Evolutionary conservation across 2,797 vertebrate species (phyloP), one percentile per base, ranked within the genome.

Genomic region (Notolabrus celidotus): DNA sequence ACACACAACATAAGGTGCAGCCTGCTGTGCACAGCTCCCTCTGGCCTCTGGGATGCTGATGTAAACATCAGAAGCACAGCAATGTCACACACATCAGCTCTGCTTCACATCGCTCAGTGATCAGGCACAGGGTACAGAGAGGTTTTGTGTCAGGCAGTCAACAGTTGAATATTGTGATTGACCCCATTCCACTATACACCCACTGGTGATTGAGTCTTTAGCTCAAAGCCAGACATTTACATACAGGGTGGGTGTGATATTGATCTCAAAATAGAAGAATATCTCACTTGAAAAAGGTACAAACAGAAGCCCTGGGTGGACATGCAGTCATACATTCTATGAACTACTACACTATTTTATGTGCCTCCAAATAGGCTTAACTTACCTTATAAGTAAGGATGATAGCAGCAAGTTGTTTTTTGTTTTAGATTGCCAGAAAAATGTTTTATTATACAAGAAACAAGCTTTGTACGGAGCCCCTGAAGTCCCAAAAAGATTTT

Each of bases 151-250:
- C 58, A 38, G 50, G 29, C 39, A 51, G 57, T 71, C 68, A 64
- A 39, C 49, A 63, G 80, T 82, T 53, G 85, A 74, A 80, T 72
- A 71, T 71, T 71, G 67, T 57, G 70, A 57, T 71, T 86, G 78
- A 87, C 43, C 36, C 49, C 4, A 3, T 66, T 82, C 73, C 69
- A 79, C 62, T 34, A 25, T 38, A 73, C 25, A 61, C 61, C 11
- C 10, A 63, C 58, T 29, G 52, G n/a, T 10, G 54, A 34, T 20
- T 47, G 39, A 54, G 33, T 68, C 60, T 84, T 85, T 63, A 75
- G 70, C 77, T 69, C 61, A 51, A 72, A 81, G 67, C 70, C 75
- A 79, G 66, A 66, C 41, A 33, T 72, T 52, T 53, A 70, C 71
- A 54, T 19, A 58, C 34, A 49, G 22, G 63, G 9, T 8, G n/a